These are phyloP conservation scores for Montipora cactus DNA, from an alignment of 64 coral and sea anemone genomes.

Conservation along the genomic window DNA sequence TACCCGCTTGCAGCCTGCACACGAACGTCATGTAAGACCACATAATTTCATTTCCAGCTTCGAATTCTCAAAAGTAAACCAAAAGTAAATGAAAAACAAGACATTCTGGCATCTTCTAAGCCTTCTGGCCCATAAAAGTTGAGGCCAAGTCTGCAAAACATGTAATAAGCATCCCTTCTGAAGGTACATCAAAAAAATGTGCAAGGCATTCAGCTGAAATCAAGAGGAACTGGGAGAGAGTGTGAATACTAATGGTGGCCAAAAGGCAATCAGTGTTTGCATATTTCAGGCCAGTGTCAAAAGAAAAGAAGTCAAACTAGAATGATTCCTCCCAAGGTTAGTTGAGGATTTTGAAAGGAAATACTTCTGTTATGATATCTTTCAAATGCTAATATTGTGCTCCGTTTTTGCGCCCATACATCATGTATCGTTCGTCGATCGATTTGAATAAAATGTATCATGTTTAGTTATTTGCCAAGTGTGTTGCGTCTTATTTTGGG, in stretches of 20 bases:
- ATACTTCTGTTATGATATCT: background rate
- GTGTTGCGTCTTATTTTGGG: background rate
- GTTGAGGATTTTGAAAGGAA: background rate
- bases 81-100: background rate
- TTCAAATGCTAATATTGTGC: background rate
- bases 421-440: background rate
- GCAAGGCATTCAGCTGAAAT: slow-evolving; percentile 26
- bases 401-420: background rate
- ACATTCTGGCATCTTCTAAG: background rate
- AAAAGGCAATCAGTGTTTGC: background rate
- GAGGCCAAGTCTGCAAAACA: slow-evolving; percentile 1
- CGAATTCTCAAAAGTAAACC: background rate
- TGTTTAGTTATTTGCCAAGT: background rate
- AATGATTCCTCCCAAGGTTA: background rate
- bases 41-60: slow-evolving; percentile 5
- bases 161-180: background rate
- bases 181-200: background rate
- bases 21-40: slow-evolving; percentile 9
- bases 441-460: slow-evolving; percentile 1
- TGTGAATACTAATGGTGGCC: background rate
- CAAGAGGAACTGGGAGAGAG: background rate
- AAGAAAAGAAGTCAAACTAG: background rate
- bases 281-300: slow-evolving; percentile 5
- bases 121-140: background rate
- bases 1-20: slow-evolving; percentile 2